Base-by-base conservation (phyloP, 2,113 vertebrate genomes). In the Paradisaea rubra region DNA sequence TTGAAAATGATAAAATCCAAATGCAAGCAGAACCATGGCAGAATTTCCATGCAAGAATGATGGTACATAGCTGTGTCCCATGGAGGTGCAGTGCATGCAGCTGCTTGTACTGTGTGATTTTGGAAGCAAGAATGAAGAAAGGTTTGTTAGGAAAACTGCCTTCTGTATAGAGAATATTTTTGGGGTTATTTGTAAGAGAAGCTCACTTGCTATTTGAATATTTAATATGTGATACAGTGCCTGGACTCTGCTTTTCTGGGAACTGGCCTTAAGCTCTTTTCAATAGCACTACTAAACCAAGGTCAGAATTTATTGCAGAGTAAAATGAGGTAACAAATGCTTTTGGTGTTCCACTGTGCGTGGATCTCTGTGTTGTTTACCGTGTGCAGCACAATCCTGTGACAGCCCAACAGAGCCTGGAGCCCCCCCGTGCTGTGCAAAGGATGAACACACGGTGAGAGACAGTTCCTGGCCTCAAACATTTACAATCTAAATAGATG, bases 41-140 rank as follows among this genome's bases (percentile, higher is more conserved):
- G 31, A 24, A 11, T 72, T 91, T 72, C 42, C n/a, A 33, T 27
- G 35, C 25, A 44, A 80, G 4, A 25, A 5, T 11, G 19, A 33
- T 1, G 1, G 22, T 33, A 28, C 0, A 1, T 18, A n/a, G 31
- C 25, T 17, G 24, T 37, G 23, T 54, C 54, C n/a, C 1, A 0
- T 10, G n/a, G 33, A 53, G n/a, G 31, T 54, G 56, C 10, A 50
- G 28, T 7, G 5, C 5, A 5, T 28, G 10, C 28, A 11, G 53
- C 18, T 49, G 24, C 50, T 60, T 74, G 13, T 21, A 61, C 20
- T 4, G 8, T 44, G 37, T 57, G 33, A 54, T 53, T 53, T 80
- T 50, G 42, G 63, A 72, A 76, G 18, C 23, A 91, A 33, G 17
- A 61, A 11, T 21, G 64, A 81, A 79, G 37, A 30, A 61, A 65